Evolutionary conservation across 2,888 invertebrate genomes (phyloP), one percentile per base, ranked within the genome.

Genomic region (Amphimallon solstitiale): DNA sequence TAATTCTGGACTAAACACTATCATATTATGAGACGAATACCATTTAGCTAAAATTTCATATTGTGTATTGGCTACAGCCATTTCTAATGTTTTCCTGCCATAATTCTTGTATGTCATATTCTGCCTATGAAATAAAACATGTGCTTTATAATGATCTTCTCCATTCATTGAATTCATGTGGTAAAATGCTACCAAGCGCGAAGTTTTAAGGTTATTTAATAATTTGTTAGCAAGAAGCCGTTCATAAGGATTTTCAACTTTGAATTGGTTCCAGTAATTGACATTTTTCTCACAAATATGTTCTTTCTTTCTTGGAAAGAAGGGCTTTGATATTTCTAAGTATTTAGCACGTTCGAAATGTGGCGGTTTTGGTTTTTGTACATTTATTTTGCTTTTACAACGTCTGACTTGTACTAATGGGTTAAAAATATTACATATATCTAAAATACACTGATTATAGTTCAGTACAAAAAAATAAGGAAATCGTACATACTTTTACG

Each of bases 301-400:
- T 12, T 77, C 76, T 66, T 81, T 79, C 14, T 84, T 84, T 45
- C 85, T 83, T 7, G 72, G 77, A 74, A 86, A 90, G 43, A 83
- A 83, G 0, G 93, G 92, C 75, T 87, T 86, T 0, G 89, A 81
- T n/a, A 92, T 82, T 70, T 87, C 87, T 48, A 90, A 79, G 43
- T 90, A 84, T 71, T 86, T 85, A 14, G 90, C 90, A 70, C 89
- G 86, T 71, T 88, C 86, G 77, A 88, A 92, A 79, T 92, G 91
- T 0, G 91, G 89, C 54, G 87, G 82, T 75, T 85, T 86, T 0
- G 94, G 94, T 70, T 84, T 88, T 79, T 92, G 90, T 43, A 94
- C 87, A 76, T 94, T 93, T 59, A 93, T 90, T 83, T 92, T 92
- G 1, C 90, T 89, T 17, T 90, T 85, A 78, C 87, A 91, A 72